A percentile compares a stretch with the other conserved stretches of the same genome.
phyloP scores from a whole-genome alignment of 2,888 invertebrate genomes.

The Drosophila affinis region DNA sequence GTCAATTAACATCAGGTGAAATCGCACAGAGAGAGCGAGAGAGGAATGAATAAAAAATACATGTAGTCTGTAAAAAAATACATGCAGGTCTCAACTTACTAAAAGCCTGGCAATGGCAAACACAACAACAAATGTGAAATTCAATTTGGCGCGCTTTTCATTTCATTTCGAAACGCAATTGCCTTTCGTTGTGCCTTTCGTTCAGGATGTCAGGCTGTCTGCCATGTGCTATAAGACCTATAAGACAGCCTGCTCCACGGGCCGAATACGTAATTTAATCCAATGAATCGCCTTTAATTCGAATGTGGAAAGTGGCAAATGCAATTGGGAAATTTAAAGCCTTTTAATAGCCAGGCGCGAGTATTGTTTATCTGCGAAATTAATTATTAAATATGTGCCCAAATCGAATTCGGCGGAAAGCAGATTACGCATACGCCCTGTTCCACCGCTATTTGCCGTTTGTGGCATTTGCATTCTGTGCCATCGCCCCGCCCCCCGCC shows the following conservation, averaged over 20 bases:
- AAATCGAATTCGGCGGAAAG: slow-evolving; percentile 60
- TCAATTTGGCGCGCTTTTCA: slow-evolving; percentile 52
- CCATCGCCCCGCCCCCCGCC: not conserved
- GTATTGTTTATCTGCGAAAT: slow-evolving; percentile 40
- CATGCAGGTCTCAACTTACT: slow-evolving; percentile 31
- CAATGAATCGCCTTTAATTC: slow-evolving; percentile 47
- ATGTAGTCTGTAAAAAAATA: slow-evolving; percentile 18
- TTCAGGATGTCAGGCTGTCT: slow-evolving; percentile 4
- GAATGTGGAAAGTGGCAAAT: slow-evolving; percentile 41
- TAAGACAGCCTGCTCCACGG: slow-evolving; percentile 18
- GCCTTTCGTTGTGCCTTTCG: not conserved
- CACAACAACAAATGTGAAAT: slow-evolving; percentile 42
- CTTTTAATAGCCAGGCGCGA: slow-evolving; percentile 46
- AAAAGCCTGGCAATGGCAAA: slow-evolving; percentile 21
- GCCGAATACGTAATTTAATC: slow-evolving; percentile 46
- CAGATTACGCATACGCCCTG: slow-evolving; percentile 67
- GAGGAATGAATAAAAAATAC: slow-evolving; percentile 30
- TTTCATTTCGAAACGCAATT: slow-evolving; percentile 34
- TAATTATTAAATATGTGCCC: slow-evolving; percentile 63
- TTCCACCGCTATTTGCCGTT: slow-evolving; percentile 27
- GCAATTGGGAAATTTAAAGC: slow-evolving; percentile 58
- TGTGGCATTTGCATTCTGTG: slow-evolving; percentile 36
- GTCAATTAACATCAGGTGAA: slow-evolving; percentile 33
- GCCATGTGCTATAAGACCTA: slow-evolving; percentile 8
- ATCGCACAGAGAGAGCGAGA: not conserved